Conservation (phyloP, 2,888 invertebrate genomes). For the Cryptocheilus praepositus region DNA sequence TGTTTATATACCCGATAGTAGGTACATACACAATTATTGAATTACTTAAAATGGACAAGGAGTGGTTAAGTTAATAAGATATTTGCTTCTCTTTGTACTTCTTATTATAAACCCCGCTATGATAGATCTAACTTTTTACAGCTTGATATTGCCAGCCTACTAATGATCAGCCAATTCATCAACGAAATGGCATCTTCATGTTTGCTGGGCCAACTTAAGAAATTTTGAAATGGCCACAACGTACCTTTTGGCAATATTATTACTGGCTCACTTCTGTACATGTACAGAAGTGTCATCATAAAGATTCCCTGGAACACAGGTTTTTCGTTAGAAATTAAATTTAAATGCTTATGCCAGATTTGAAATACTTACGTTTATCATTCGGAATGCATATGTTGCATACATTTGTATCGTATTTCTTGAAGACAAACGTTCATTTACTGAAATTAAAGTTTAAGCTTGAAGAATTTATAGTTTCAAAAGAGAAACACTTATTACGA, state of each 20-base stretch:
- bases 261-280: conserved; percentile 63
- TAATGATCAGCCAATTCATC: conserved; percentile 60
- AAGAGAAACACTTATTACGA: too few species aligned
- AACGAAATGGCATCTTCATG: conserved; percentile 65
- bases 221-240: conserved; percentile 62
- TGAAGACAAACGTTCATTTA: conserved; percentile 41
- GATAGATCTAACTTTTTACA: conserved; percentile 27
- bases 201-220: conserved; percentile 67
- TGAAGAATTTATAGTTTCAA: too few species aligned
- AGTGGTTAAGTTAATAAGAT: background rate
- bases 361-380: conserved; percentile 62
- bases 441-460: too few species aligned
- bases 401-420: conserved; percentile 49
- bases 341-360: too few species aligned
- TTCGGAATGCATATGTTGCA: conserved; percentile 53
- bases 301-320: conserved; percentile 53
- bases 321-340: too few species aligned
- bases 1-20: too few species aligned
- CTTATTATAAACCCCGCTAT: conserved; percentile 18
- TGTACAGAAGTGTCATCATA: conserved; percentile 52
- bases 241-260: conserved; percentile 60
- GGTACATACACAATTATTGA: too few species aligned
- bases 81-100: conserved; percentile 8
- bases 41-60: too few species aligned
- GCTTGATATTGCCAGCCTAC: conserved; percentile 51